These are phyloP conservation scores for Nemotelus pantherinus DNA, from an alignment of 2,888 invertebrate species.

Conservation along the genomic window DNA sequence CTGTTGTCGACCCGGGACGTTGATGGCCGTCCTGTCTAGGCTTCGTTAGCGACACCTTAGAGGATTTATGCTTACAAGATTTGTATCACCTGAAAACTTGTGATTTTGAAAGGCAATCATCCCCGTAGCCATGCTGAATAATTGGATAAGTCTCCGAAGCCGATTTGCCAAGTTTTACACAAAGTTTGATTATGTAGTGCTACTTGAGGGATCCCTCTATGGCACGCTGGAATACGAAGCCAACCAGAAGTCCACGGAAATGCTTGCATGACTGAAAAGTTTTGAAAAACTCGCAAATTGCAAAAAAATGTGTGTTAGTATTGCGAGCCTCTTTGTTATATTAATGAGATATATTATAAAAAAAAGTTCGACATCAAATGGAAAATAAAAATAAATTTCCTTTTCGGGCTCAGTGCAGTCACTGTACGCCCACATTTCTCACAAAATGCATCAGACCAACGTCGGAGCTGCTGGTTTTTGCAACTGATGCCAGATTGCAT, in stretches of 20 bases:
- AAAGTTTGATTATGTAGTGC: neutral
- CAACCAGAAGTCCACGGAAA: neutral
- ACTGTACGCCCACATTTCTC: no score
- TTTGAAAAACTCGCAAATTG: no score
- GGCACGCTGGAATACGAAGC: neutral
- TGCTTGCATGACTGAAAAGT: neutral
- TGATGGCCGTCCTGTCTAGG: neutral
- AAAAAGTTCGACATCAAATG: no score
- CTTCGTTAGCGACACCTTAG: neutral
- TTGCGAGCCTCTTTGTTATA: no score
- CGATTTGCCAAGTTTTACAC: constrained; percentile 1
- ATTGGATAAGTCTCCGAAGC: neutral
- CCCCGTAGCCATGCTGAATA: neutral
- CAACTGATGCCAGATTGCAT: no score
- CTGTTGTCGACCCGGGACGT: neutral
- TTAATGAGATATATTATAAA: no score
- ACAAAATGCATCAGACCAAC: no score
- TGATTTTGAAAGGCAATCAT: neutral
- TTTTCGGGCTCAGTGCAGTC: no score
- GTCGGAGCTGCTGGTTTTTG: no score
- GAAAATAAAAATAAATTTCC: no score
- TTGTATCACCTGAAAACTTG: neutral
- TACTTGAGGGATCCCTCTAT: neutral
- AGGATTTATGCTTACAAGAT: neutral
- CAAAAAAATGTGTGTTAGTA: no score